Conservation (phyloP, 2,888 invertebrate genomes). For the Diarsia mendica region DNA sequence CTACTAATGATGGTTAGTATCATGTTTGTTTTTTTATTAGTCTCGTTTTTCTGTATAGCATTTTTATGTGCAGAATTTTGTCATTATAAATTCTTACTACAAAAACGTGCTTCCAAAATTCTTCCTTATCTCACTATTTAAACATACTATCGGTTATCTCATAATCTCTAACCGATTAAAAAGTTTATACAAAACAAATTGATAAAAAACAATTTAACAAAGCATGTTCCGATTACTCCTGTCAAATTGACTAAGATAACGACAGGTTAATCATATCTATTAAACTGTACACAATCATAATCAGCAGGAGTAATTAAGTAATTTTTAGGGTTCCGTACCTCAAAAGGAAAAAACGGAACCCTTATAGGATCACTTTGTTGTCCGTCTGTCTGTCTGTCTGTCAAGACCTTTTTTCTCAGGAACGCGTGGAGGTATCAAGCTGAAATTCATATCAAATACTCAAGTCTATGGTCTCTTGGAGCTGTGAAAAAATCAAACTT, state of each 20-base stretch:
- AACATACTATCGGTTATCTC: not conserved
- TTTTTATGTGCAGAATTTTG: not conserved
- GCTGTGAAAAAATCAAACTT: too few species aligned
- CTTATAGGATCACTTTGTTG: too few species aligned
- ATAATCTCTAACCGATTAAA: constrained; percentile 31
- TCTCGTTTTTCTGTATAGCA: not conserved
- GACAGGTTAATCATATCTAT: constrained; percentile 18
- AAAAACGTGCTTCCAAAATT: not conserved
- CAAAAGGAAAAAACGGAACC: too few species aligned
- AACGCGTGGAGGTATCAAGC: too few species aligned
- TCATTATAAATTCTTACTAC: not conserved
- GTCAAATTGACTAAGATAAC: constrained; percentile 27
- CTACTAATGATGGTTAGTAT: not conserved
- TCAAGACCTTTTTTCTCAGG: too few species aligned
- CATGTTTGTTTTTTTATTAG: not conserved
- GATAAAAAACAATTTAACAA: constrained; percentile 38
- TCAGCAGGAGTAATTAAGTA: constrained; percentile 16
- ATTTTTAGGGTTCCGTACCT: too few species aligned
- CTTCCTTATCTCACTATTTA: not conserved
- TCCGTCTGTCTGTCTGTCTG: too few species aligned
- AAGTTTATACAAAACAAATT: constrained; percentile 36
- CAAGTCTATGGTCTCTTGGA: too few species aligned
- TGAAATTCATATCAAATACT: too few species aligned
- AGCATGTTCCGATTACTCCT: constrained; percentile 21
- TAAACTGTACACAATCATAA: constrained; percentile 18